phyloP scores from a whole-genome alignment of 2,113 vertebrate genomes.

The Alethe castanea region DNA sequence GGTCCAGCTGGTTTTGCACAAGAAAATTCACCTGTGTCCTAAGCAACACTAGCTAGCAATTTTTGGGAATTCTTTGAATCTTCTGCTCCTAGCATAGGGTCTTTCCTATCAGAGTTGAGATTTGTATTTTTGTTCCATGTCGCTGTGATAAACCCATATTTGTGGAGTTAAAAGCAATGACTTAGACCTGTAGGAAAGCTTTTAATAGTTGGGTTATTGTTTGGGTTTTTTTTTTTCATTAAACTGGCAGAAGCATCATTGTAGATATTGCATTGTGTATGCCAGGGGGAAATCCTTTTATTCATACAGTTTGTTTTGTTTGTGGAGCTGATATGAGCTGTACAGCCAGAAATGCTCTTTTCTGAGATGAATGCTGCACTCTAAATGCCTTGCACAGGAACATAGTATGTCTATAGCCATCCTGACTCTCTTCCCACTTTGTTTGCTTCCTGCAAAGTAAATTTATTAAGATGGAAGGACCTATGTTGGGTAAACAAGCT shows the following conservation, averaged over 20 bases:
- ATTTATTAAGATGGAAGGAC: neutral
- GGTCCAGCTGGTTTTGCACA: neutral
- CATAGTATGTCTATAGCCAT: neutral
- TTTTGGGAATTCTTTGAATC: neutral
- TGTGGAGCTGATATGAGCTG: neutral
- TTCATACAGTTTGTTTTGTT: neutral
- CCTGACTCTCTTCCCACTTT: neutral
- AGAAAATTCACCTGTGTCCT: neutral
- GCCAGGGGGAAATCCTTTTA: neutral
- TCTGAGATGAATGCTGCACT: neutral
- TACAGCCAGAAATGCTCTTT: neutral
- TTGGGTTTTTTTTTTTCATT: neutral
- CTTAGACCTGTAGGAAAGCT: neutral
- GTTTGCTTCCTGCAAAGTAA: neutral
- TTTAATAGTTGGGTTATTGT: neutral
- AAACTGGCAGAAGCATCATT: neutral
- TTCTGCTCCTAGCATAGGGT: neutral
- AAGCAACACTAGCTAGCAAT: neutral
- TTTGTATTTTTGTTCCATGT: neutral
- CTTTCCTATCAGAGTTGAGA: neutral
- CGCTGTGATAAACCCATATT: neutral
- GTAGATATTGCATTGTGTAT: neutral
- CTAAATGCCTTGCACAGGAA: neutral
- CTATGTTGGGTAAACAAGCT: neutral
- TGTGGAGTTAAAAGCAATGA: neutral